Conservation (phyloP, 2,888 invertebrate species). For the Euphydryas editha region DNA sequence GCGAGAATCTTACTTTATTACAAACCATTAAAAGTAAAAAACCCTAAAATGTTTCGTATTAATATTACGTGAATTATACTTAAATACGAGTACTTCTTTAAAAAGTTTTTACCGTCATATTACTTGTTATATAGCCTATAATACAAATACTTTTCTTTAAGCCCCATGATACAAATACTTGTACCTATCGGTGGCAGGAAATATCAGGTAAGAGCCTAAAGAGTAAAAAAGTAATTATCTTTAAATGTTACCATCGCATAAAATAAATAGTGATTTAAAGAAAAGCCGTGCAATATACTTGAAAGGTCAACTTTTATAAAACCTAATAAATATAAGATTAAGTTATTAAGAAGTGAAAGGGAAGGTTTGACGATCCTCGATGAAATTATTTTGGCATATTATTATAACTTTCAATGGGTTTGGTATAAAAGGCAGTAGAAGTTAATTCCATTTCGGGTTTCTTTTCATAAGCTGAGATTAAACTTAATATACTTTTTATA, state of each 20-base stretch:
- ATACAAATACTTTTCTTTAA: no score
- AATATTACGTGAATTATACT: no score
- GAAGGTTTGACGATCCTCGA: constrained; percentile 11
- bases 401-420: constrained; percentile 30
- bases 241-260: no score
- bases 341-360: neutral
- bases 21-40: constrained; percentile 4
- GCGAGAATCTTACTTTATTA: neutral
- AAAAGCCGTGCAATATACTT: neutral
- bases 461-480: constrained; percentile 35
- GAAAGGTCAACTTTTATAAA: neutral
- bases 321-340: constrained; percentile 5
- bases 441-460: constrained; percentile 35
- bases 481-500: constrained; percentile 27
- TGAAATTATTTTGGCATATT: constrained; percentile 24
- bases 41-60: neutral
- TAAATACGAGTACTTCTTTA: neutral
- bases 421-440: constrained; percentile 28
- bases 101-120: neutral
- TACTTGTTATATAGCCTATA: no score
- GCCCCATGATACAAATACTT: no score
- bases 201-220: no score
- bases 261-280: no score
- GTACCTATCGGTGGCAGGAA: no score
- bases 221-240: no score